Evolutionary conservation across 2,797 vertebrate genomes (phyloP).

Genomic region (Valencia hispanica): DNA sequence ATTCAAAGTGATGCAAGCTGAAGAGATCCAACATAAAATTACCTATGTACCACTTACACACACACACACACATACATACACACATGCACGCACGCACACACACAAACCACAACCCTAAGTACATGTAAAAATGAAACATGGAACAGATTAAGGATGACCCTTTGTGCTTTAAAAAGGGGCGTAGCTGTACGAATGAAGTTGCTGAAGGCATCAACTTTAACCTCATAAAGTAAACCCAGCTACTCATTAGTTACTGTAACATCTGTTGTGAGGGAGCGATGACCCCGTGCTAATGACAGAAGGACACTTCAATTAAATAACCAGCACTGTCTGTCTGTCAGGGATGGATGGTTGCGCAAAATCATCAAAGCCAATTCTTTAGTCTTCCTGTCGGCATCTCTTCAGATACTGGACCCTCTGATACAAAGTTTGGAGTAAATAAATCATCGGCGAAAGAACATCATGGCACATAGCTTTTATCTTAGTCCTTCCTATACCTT

Average conservation of each 20-base stretch:
- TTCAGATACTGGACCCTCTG: constrained; percentile 27
- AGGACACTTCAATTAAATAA: constrained; percentile 78
- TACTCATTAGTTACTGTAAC: constrained; percentile 86
- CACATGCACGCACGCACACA: background rate
- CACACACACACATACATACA: background rate
- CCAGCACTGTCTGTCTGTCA: constrained; percentile 73
- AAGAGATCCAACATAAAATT: constrained; percentile 34
- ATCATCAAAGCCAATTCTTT: constrained; percentile 61
- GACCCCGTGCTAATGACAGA: constrained; percentile 82
- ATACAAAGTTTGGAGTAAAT: constrained; percentile 33
- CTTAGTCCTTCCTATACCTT: constrained; percentile 31
- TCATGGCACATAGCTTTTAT: constrained; percentile 26
- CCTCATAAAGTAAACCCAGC: constrained; percentile 81
- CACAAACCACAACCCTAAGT: constrained; percentile 1
- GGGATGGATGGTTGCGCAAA: constrained; percentile 54
- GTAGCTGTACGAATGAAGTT: constrained; percentile 57
- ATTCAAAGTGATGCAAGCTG: constrained; percentile 56
- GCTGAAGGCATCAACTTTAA: constrained; percentile 81
- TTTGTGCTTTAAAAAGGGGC: constrained; percentile 59
- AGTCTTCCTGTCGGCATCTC: constrained; percentile 48
- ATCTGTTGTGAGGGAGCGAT: constrained; percentile 78
- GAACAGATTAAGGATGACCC: constrained; percentile 75
- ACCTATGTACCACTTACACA: background rate
- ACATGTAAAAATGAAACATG: constrained; percentile 28
- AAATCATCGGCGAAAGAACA: constrained; percentile 47